Percentiles rank a stretch among this genome's conserved stretches.
phyloP scores from a whole-genome alignment of 2,888 invertebrate genomes.

The Morinoia aosen region DNA sequence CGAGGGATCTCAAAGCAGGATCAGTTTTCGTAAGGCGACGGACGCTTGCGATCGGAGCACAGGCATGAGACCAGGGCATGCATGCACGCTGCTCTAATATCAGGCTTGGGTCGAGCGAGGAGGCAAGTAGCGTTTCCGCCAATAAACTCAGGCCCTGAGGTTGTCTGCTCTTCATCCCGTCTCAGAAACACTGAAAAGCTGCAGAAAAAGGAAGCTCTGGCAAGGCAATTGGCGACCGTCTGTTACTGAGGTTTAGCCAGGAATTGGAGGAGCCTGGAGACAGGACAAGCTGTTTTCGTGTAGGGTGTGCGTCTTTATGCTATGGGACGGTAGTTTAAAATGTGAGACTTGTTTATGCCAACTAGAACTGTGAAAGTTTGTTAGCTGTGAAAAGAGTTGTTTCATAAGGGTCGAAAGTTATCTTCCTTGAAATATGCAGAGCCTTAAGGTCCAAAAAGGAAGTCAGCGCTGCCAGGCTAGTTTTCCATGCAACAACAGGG shows the following conservation, averaged over 20 bases:
- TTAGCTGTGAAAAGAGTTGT: background rate
- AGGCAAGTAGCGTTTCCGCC: background rate
- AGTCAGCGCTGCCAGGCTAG: background rate
- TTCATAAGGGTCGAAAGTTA: background rate
- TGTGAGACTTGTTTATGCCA: background rate
- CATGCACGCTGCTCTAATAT: background rate
- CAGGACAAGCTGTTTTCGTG: background rate
- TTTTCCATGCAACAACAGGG: background rate
- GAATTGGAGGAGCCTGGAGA: background rate
- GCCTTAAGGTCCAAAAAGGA: background rate
- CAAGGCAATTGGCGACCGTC: background rate
- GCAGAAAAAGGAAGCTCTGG: background rate
- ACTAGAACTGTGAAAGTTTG: background rate
- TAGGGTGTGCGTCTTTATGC: background rate
- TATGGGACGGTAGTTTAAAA: background rate
- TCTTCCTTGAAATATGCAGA: background rate
- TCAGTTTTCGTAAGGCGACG: background rate
- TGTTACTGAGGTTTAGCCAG: background rate
- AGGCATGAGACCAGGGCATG: background rate
- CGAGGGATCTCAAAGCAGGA: background rate
- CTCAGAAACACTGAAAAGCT: background rate
- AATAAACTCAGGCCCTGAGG: conserved; percentile 15
- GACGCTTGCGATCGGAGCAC: background rate
- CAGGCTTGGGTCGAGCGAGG: background rate
- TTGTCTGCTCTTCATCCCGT: background rate